Conservation (phyloP, 2,888 invertebrate species). For the Dynastes grantii region DNA sequence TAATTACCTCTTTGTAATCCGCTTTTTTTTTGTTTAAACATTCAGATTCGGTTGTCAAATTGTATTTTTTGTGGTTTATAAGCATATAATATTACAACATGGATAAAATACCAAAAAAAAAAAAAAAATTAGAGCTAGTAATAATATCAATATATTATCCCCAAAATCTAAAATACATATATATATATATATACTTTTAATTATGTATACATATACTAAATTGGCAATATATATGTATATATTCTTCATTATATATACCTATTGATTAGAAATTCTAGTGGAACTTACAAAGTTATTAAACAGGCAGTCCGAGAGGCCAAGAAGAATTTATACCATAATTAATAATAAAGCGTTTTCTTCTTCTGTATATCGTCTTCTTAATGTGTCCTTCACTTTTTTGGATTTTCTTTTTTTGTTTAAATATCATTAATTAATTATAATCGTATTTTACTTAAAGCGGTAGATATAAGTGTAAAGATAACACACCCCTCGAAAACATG, state of each 20-base stretch:
- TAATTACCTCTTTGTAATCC: not conserved
- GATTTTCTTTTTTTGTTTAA: constrained; percentile 60
- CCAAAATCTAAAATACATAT: constrained; percentile 65
- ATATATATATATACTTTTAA: constrained; percentile 44
- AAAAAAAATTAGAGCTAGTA: constrained; percentile 65
- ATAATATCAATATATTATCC: constrained; percentile 68
- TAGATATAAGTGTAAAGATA: no score
- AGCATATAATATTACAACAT: constrained; percentile 51
- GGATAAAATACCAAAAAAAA: constrained; percentile 64
- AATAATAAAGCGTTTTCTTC: constrained; percentile 63
- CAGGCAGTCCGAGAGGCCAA: constrained; percentile 63
- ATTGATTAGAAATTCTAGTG: constrained; percentile 67
- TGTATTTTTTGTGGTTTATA: constrained; percentile 39
- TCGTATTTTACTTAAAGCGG: constrained; percentile 22
- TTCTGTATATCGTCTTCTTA: constrained; percentile 6
- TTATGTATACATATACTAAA: constrained; percentile 63
- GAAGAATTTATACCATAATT: constrained; percentile 11
- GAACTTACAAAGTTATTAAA: constrained; percentile 64
- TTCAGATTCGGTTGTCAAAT: constrained; percentile 64
- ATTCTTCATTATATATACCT: constrained; percentile 43
- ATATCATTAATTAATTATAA: constrained; percentile 51
- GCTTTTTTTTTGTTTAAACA: constrained; percentile 55
- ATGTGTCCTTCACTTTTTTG: not conserved
- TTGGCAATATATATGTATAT: constrained; percentile 71
- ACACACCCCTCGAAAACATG: constrained; percentile 61